Percentiles rank a stretch among this genome's conserved stretches.
phyloP scores from a whole-genome alignment of 2,797 vertebrate species.

The Enteromius trimaculatus region DNA sequence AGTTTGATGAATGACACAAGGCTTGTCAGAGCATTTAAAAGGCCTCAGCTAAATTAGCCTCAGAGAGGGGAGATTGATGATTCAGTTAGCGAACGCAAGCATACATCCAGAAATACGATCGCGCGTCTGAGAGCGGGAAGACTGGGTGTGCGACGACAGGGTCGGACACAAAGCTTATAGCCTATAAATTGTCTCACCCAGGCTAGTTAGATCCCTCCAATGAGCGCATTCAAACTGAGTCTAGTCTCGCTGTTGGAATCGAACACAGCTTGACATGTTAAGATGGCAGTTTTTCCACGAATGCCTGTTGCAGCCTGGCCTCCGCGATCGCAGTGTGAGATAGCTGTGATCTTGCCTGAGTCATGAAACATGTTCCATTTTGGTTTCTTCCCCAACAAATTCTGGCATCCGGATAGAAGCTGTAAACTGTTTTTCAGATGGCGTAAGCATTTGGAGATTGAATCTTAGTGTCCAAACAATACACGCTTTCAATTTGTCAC shows the following conservation, averaged over 20 bases:
- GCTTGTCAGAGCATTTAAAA: constrained; percentile 59
- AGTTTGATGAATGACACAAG: constrained; percentile 56
- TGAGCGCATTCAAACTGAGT: neutral
- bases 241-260: constrained; percentile 12
- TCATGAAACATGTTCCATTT: constrained; percentile 39
- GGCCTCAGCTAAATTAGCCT: constrained; percentile 59
- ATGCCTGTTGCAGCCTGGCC: constrained; percentile 31
- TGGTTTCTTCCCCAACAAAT: constrained; percentile 22
- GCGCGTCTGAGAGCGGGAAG: constrained; percentile 6
- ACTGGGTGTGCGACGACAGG: constrained; percentile 26
- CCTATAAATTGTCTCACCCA: constrained; percentile 47
- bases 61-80: constrained; percentile 57
- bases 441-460: neutral
- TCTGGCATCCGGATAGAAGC: neutral
- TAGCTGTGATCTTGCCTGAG: constrained; percentile 36
- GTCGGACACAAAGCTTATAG: constrained; percentile 10
- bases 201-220: constrained; percentile 33
- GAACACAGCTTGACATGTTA: constrained; percentile 32
- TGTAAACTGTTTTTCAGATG: constrained; percentile 25
- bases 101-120: constrained; percentile 56
- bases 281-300: constrained; percentile 26
- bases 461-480: constrained; percentile 4
- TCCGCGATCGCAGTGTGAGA: constrained; percentile 32
- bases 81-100: constrained; percentile 56
- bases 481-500: neutral